phyloP scores from a whole-genome alignment of 2,113 vertebrate genomes.

The Dolichotis patagonum region DNA sequence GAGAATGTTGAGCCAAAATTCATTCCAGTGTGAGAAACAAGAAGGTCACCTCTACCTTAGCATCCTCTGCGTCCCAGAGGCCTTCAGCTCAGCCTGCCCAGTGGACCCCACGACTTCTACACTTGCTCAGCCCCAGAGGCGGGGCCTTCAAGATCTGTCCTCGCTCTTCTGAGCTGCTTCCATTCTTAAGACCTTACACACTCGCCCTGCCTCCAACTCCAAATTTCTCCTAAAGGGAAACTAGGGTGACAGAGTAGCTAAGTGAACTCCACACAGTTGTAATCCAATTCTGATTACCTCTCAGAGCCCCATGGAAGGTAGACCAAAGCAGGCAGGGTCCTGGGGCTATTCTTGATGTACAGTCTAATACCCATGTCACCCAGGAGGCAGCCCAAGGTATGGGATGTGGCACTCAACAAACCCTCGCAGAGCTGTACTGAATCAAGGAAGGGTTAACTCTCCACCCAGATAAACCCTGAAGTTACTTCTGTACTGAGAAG shows the following conservation, averaged over 20 bases:
- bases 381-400: neutral
- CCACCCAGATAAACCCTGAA: neutral
- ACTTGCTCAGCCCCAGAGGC: neutral
- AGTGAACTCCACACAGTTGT: neutral
- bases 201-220: neutral
- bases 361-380: neutral
- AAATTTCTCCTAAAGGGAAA: neutral
- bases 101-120: neutral
- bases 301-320: neutral
- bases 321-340: neutral
- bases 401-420: neutral
- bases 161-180: neutral
- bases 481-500: neutral
- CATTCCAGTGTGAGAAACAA: neutral
- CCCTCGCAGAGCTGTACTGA: neutral
- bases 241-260: neutral
- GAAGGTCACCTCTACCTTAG: neutral
- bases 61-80: neutral
- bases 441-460: neutral
- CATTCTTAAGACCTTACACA: neutral
- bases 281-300: neutral
- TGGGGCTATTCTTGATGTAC: fast-evolving
- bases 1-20: neutral
- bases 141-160: neutral
- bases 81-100: neutral